These are phyloP conservation scores for Turritopsis dohrnii DNA, from an alignment of 30 jellyfish, hydroid and myxozoan genomes.

Conservation along the genomic window DNA sequence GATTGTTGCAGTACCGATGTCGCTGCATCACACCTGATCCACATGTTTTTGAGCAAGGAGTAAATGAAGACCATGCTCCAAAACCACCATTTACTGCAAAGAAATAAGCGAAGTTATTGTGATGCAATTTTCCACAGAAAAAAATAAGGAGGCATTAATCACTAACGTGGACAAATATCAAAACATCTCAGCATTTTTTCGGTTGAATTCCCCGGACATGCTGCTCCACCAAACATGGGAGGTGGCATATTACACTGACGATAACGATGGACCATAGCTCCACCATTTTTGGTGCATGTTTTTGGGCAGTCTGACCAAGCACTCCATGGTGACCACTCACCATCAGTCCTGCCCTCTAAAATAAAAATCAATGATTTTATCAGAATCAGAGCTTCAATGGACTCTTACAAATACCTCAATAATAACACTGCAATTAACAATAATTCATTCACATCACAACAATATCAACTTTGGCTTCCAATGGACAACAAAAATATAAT, in stretches of 20 bases:
- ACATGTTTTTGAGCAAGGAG: conserved; percentile 68
- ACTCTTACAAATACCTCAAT: too few species aligned
- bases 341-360: conserved; percentile 88
- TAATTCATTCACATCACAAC: too few species aligned
- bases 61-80: conserved; percentile 83
- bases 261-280: conserved; percentile 60
- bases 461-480: too few species aligned
- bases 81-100: conserved; percentile 85
- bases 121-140: neutral
- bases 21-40: conserved; percentile 77
- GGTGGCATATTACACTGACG: conserved; percentile 88
- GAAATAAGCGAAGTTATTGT: too few species aligned
- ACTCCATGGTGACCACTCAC: conserved; percentile 89
- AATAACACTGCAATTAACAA: too few species aligned
- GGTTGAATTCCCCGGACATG: conserved; percentile 76
- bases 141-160: neutral
- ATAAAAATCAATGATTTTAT: neutral
- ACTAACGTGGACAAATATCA: conserved; percentile 87
- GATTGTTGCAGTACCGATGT: conserved; percentile 77
- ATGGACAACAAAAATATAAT: too few species aligned
- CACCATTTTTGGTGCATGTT: conserved; percentile 72
- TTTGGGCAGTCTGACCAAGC: conserved; percentile 80
- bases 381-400: too few species aligned
- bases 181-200: conserved; percentile 51
- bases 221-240: conserved; percentile 87